Base-by-base conservation (phyloP, 1,140 invertebrate species). In the Tetranychus urticae region DNA sequence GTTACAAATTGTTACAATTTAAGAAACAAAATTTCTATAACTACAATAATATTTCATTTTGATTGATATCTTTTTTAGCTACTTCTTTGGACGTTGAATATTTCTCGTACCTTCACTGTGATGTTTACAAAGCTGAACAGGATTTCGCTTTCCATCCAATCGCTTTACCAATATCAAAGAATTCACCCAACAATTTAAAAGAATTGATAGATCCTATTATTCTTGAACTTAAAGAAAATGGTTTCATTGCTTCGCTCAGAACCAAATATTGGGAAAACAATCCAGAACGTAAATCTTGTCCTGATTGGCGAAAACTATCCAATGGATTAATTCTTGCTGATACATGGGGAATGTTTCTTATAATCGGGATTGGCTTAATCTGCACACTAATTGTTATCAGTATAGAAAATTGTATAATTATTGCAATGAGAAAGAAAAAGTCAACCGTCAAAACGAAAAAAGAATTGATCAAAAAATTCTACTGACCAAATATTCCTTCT, bases 121-220 rank as follows among this genome's bases (percentile, higher is more conserved):
- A 93, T 67, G 76, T 96, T 1, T 82, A 84, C 69, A 81, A 84
- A 73, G 84, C 81, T 1, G 92, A 92, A 0, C 88, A 93, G 63
- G 91, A 97, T 71, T 97, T 97, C 70, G 93, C 89, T 1, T 76
- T 89, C 45, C 96, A 96, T 70, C 92, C 92, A 0, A 94, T 93
- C 67, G 90, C 91, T 0, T 84, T 97, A 45, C 92, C 89, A 0
- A 89, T 96, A 0, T 89, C 94, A 70, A 88, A 93, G 71, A 65
- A 73, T 55, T 76, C 73, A 35, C 71, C 69, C 56, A 93, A 88
- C 31, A 93, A 97, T 66, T 76, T 97, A 5, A 83, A 87, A 67
- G 74, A 97, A 6, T 74, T 94, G n/a, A 50, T 60, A 5, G 37
- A 60, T 54, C 34, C 33, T 7, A n/a, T 52, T 34, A 60, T 60